Percentiles rank a stretch among this genome's conserved stretches.
phyloP scores from a whole-genome alignment of 1,140 invertebrate genomes.

The Drosophila malerkotliana region DNA sequence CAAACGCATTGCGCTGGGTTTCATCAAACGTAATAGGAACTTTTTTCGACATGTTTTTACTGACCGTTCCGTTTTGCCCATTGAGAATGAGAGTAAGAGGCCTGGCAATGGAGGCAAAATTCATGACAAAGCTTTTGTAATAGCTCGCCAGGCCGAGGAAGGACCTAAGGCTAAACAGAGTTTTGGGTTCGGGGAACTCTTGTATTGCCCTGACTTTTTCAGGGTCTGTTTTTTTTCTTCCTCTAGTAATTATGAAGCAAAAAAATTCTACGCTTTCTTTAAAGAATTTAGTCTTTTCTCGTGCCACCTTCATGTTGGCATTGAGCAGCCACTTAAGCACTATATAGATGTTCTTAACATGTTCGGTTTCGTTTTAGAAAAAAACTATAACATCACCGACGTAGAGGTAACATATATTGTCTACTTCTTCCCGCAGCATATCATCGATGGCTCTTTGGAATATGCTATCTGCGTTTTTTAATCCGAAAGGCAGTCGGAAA shows the following conservation, averaged over 20 bases:
- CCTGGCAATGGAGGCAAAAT: conserved; percentile 6
- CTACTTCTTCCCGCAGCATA: conserved; percentile 12
- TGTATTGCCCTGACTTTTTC: background rate
- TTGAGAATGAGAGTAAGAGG: conserved; percentile 10
- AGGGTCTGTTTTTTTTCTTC: background rate
- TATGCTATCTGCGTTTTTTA: conserved; percentile 18
- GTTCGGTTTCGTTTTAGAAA: background rate
- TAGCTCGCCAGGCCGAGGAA: background rate
- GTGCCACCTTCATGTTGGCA: background rate
- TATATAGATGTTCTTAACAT: background rate
- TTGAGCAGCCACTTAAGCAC: background rate
- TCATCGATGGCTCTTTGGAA: conserved; percentile 25
- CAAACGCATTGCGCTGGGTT: conserved; percentile 15
- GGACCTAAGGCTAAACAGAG: background rate
- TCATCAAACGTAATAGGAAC: conserved; percentile 3
- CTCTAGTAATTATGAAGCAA: background rate
- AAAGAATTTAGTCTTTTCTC: background rate
- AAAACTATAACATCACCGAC: background rate
- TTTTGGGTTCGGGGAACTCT: background rate
- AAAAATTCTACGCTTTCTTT: background rate
- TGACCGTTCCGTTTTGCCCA: conserved; percentile 16
- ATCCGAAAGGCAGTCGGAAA: conserved; percentile 11
- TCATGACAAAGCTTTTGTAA: background rate
- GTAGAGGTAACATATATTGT: conserved; percentile 6
- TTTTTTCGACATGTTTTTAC: conserved; percentile 13